phyloP scores from a whole-genome alignment of 2,888 invertebrate species.

The Yponomeuta plumbellus region DNA sequence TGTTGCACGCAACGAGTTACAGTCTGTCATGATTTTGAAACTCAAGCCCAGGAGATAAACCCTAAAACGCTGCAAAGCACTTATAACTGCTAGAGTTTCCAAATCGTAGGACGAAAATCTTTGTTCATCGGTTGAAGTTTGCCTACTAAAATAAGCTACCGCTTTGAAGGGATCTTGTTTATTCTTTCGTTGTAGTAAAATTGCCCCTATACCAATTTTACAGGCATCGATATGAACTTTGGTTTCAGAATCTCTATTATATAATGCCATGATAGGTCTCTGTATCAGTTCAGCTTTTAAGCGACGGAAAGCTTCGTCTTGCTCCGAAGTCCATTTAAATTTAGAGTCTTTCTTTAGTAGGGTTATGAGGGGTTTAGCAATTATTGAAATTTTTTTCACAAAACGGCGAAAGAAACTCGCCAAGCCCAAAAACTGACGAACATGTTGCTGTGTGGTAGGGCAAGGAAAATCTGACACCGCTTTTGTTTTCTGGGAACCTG shows the following conservation, averaged over 20 bases:
- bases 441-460: slow-evolving; percentile 27
- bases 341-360: slow-evolving; percentile 22
- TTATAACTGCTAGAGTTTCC: slow-evolving; percentile 22
- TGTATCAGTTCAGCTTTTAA: slow-evolving; percentile 28
- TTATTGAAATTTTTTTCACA: slow-evolving; percentile 27
- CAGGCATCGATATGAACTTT: slow-evolving; percentile 43
- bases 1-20: slow-evolving; percentile 24
- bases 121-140: slow-evolving; percentile 20
- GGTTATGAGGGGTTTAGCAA: slow-evolving; percentile 30
- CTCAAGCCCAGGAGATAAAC: slow-evolving; percentile 23
- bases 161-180: slow-evolving; percentile 18
- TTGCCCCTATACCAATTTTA: slow-evolving; percentile 32
- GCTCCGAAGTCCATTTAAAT: slow-evolving; percentile 26
- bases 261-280: slow-evolving; percentile 33
- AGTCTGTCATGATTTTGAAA: slow-evolving; percentile 29
- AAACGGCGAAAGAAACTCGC: slow-evolving; percentile 34
- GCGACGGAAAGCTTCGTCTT: slow-evolving; percentile 26
- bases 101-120: slow-evolving; percentile 14
- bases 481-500: not conserved
- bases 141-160: slow-evolving; percentile 28
- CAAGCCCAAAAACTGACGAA: slow-evolving; percentile 33
- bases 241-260: slow-evolving; percentile 27
- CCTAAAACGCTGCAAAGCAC: slow-evolving; percentile 25
- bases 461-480: slow-evolving; percentile 23
- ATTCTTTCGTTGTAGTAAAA: slow-evolving; percentile 34